These are phyloP conservation scores for Pseudoips prasinana DNA, from an alignment of 2,888 invertebrate genomes.

Conservation along the genomic window DNA sequence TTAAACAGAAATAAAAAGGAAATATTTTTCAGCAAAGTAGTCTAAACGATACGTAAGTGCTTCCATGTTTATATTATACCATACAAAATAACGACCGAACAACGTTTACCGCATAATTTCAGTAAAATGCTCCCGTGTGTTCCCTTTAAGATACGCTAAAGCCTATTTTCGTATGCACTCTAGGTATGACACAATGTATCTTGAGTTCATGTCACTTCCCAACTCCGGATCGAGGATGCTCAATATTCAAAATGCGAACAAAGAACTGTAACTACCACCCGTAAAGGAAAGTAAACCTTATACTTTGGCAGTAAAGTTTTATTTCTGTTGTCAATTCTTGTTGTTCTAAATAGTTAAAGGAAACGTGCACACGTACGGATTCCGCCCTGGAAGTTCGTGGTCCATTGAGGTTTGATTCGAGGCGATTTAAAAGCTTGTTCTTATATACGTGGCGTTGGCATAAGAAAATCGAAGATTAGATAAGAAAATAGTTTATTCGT, in stretches of 20 bases:
- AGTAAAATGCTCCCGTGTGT: conserved; percentile 14
- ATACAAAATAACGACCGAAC: too few species aligned
- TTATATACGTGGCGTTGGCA: too few species aligned
- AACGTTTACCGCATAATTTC: conserved; percentile 11
- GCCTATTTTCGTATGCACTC: conserved; percentile 49
- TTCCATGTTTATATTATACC: too few species aligned
- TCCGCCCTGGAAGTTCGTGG: conserved; percentile 30
- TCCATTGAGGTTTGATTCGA: conserved; percentile 38
- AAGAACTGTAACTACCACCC: conserved; percentile 18
- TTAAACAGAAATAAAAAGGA: too few species aligned
- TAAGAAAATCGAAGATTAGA: too few species aligned
- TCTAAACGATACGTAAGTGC: too few species aligned
- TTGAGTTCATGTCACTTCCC: conserved; percentile 41
- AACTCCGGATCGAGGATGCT: conserved; percentile 49
- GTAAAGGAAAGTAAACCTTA: conserved; percentile 17
- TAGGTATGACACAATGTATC: conserved; percentile 47
- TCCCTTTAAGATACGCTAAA: conserved; percentile 8
- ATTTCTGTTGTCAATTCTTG: not conserved
- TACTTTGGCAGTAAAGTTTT: conserved; percentile 2
- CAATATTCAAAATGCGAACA: conserved; percentile 55
- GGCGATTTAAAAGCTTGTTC: conserved; percentile 38
- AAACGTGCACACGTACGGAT: conserved; percentile 25
- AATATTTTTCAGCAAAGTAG: too few species aligned
- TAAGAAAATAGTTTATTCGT: too few species aligned
- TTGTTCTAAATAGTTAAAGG: conserved; percentile 34